These are phyloP conservation scores for Platorchestia sp. DNA, from an alignment of 1,140 invertebrate genomes.

Conservation along the genomic window DNA sequence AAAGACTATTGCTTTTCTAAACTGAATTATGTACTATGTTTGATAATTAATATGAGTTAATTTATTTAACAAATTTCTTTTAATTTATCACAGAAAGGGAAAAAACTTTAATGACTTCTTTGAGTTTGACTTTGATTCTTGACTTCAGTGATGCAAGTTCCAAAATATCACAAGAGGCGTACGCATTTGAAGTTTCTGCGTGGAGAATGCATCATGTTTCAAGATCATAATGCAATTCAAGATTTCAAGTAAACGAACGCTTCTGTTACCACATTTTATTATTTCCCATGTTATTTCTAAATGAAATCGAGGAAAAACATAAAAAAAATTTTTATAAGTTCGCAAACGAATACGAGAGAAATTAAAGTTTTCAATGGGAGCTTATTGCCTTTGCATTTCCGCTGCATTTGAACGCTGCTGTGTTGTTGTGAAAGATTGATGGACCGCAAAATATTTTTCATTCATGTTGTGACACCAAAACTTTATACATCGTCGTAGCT, in stretches of 20 bases:
- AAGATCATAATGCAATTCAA: not conserved
- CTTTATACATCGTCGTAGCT: no score
- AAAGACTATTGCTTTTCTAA: no score
- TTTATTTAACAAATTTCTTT: no score
- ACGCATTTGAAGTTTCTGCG: not conserved
- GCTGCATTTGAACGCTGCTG: not conserved
- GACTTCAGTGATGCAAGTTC: not conserved
- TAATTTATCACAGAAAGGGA: not conserved
- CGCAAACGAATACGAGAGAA: not conserved
- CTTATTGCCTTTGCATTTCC: not conserved
- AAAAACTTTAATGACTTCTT: not conserved
- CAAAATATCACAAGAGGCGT: not conserved
- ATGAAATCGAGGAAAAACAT: no score
- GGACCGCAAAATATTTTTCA: no score
- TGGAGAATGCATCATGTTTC: not conserved
- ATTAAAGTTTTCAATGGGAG: not conserved
- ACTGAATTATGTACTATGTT: no score
- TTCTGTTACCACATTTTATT: not conserved
- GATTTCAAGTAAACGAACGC: not conserved
- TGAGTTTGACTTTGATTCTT: not conserved
- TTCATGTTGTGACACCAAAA: no score
- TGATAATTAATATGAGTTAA: no score
- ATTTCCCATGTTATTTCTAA: not conserved
- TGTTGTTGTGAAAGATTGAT: no score
- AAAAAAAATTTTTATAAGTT: no score